Conservation (phyloP, 2,113 vertebrate species). For the Abramis brama region DNA sequence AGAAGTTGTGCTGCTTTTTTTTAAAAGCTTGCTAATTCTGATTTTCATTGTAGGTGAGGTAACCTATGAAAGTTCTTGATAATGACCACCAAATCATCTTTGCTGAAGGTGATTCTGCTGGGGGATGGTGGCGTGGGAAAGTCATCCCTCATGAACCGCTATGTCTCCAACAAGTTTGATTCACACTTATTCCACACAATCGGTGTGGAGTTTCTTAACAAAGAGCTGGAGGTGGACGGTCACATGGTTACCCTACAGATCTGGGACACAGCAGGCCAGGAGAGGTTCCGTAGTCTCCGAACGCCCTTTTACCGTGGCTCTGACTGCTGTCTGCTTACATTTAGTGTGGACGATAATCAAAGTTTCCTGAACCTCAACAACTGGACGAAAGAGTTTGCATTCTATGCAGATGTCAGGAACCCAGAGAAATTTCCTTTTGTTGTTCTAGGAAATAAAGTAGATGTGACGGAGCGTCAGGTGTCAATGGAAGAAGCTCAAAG, state of each 20-base stretch:
- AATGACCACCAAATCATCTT: constrained; percentile 86
- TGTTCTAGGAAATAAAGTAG: constrained; percentile 94
- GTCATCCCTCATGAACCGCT: constrained; percentile 98
- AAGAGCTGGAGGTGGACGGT: constrained; percentile 94
- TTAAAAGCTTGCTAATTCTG: not conserved
- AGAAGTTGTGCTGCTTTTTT: not conserved
- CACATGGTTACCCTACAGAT: constrained; percentile 94
- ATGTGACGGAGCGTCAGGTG: constrained; percentile 88
- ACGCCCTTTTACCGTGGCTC: constrained; percentile 84
- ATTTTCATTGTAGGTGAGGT: not conserved
- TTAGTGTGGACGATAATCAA: constrained; percentile 92
- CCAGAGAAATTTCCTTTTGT: constrained; percentile 92
- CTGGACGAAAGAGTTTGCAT: constrained; percentile 98
- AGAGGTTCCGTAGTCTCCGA: constrained; percentile 14
- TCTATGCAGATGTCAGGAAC: constrained; percentile 94
- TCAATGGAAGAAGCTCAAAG: constrained; percentile 86
- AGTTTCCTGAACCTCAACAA: constrained; percentile 92
- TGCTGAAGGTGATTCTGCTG: constrained; percentile 94
- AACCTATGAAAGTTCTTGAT: constrained; percentile 41
- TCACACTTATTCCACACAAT: constrained; percentile 96
- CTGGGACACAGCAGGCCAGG: constrained; percentile 26
- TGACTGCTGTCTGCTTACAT: constrained; percentile 96
- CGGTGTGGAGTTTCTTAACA: constrained; percentile 96
- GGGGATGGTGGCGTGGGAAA: constrained; percentile 97
- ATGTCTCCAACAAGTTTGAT: constrained; percentile 95